Evolutionary conservation across 2,888 invertebrate species (phyloP).

Genomic region (Philonicus albiceps): DNA sequence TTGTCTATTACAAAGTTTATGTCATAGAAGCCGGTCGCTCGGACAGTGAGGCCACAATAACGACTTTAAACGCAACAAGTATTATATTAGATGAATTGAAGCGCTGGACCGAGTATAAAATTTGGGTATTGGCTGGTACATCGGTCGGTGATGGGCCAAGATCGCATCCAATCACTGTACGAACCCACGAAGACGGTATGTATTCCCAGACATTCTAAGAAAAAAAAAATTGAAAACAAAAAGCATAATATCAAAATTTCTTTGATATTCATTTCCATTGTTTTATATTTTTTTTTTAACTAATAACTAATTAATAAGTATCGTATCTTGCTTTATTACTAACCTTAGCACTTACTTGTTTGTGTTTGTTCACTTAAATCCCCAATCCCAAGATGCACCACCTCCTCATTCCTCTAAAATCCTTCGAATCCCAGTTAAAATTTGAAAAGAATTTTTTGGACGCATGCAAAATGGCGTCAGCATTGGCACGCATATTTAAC

Average conservation of each 20-base stretch:
- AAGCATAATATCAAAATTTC: constrained; percentile 11
- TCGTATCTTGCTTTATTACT: not conserved
- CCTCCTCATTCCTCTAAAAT: not conserved
- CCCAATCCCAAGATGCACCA: not conserved
- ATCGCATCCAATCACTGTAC: constrained; percentile 89
- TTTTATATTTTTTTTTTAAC: not conserved
- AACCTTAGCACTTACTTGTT: constrained; percentile 9
- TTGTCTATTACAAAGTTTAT: constrained; percentile 94
- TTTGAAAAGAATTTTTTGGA: constrained; percentile 8
- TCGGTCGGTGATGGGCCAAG: constrained; percentile 95
- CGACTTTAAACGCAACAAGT: constrained; percentile 80
- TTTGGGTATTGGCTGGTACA: constrained; percentile 96
- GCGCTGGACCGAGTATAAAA: constrained; percentile 95
- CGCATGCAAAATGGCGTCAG: constrained; percentile 1
- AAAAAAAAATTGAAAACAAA: not conserved
- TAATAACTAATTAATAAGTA: not conserved
- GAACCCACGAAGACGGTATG: constrained; percentile 99
- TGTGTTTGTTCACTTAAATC: not conserved
- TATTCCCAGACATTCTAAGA: constrained; percentile 57
- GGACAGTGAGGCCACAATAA: constrained; percentile 83
- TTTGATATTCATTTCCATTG: not conserved
- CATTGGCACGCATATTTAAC: constrained; percentile 4
- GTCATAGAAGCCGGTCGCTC: constrained; percentile 85
- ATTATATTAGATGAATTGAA: constrained; percentile 88
- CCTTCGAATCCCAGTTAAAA: not conserved